A percentile compares a stretch with the other conserved stretches of the same genome.
phyloP scores from a whole-genome alignment of 2,113 vertebrate species.

The Anser brachyrhynchus region DNA sequence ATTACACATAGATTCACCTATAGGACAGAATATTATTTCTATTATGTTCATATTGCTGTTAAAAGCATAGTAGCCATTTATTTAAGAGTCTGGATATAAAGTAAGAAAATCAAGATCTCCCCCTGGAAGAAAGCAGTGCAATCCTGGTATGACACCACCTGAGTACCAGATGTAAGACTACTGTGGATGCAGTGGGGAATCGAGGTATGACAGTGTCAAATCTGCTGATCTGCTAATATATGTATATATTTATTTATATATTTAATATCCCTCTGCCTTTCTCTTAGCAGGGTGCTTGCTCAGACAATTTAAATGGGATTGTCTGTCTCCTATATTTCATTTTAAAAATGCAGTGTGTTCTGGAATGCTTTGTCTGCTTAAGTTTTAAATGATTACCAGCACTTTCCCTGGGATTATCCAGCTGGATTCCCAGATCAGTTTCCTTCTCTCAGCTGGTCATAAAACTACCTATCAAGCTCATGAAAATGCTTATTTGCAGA shows the following conservation, averaged over 20 bases:
- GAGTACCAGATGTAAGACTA: background rate
- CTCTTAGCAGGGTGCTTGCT: background rate
- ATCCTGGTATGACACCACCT: background rate
- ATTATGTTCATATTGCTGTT: background rate
- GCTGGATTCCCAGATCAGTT: background rate
- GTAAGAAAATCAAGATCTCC: background rate
- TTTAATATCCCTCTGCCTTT: background rate
- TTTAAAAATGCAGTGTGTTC: background rate
- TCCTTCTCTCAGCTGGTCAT: background rate
- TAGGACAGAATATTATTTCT: background rate
- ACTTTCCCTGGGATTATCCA: background rate
- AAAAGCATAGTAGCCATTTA: background rate
- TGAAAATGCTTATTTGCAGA: background rate
- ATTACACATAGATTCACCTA: background rate
- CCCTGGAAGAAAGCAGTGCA: background rate
- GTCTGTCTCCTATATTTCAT: background rate
- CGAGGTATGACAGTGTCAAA: background rate
- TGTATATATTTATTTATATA: background rate
- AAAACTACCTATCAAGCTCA: slow-evolving; percentile 20
- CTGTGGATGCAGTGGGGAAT: background rate
- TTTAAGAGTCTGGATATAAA: background rate
- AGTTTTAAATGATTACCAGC: background rate
- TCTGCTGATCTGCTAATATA: background rate
- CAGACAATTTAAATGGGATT: background rate
- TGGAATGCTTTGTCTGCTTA: slow-evolving; percentile 11